Percentiles rank a stretch among this genome's conserved stretches.
phyloP scores from a whole-genome alignment of 2,113 vertebrate genomes.

The Anolis sagrei region DNA sequence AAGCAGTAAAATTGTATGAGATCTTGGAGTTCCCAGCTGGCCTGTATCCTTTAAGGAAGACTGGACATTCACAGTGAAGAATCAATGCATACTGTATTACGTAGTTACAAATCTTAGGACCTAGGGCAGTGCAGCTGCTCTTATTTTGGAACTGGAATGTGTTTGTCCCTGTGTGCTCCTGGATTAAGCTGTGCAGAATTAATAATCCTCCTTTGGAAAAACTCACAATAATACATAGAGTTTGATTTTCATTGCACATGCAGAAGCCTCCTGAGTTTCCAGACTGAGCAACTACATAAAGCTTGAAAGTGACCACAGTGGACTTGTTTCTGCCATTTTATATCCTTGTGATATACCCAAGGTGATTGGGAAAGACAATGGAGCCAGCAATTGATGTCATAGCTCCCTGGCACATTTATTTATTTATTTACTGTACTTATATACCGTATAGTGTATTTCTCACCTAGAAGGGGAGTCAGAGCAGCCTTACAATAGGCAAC shows the following conservation, averaged over 20 bases:
- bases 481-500: too few relatives aligned
- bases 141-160: slow-evolving; percentile 35
- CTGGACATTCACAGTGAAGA: slow-evolving; percentile 35
- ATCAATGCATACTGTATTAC: slow-evolving; percentile 31
- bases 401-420: neutral
- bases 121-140: slow-evolving; percentile 45
- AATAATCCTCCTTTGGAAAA: slow-evolving; percentile 6
- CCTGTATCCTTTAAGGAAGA: slow-evolving; percentile 25
- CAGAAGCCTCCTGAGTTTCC: neutral
- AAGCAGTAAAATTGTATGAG: slow-evolving; percentile 13
- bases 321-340: neutral
- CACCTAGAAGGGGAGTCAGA: too few relatives aligned
- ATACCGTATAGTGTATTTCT: too few relatives aligned
- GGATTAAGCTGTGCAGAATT: slow-evolving; percentile 38
- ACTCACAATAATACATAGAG: neutral
- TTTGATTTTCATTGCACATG: neutral
- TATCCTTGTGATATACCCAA: neutral
- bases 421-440: too few relatives aligned
- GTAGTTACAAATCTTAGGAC: neutral
- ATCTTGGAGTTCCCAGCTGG: slow-evolving; percentile 32
- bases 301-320: neutral
- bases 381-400: neutral
- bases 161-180: neutral
- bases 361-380: neutral
- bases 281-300: too few relatives aligned